These are phyloP conservation scores for Hyperoodon ampullatus DNA, from an alignment of 2,113 vertebrate genomes.

Conservation along the genomic window DNA sequence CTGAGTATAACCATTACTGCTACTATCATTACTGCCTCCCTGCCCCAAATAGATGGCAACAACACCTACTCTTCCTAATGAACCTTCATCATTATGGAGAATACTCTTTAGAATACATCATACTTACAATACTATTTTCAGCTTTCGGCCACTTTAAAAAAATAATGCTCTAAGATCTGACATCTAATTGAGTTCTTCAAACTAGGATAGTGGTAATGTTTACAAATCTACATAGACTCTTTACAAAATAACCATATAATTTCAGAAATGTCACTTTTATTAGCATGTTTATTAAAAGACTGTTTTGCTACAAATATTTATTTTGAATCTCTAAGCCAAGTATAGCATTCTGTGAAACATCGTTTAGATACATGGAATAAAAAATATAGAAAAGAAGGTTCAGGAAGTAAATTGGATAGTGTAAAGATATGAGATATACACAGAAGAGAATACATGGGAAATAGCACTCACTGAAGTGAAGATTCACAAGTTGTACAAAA, in stretches of 20 bases:
- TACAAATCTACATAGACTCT: background rate
- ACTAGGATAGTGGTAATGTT: background rate
- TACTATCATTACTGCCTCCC: background rate
- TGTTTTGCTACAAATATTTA: background rate
- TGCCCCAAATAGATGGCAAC: background rate
- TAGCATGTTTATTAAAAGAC: slow-evolving; percentile 8
- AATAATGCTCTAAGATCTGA: background rate
- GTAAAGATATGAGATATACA: background rate
- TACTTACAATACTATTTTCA: background rate
- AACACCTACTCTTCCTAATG: background rate
- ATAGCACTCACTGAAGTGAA: background rate
- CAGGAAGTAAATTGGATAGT: background rate
- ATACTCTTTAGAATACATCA: background rate
- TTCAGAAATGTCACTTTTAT: slow-evolving; percentile 22
- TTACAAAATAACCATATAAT: background rate
- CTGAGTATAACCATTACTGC: background rate
- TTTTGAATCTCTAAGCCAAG: background rate
- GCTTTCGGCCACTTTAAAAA: background rate
- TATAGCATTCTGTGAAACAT: background rate
- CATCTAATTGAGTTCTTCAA: background rate
- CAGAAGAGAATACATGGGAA: background rate
- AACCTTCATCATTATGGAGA: background rate
- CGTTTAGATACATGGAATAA: background rate
- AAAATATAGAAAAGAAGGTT: background rate
- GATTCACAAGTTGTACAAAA: background rate